Evolutionary conservation across 2,113 vertebrate species (phyloP).

Genomic region (Notothenia rossii): DNA sequence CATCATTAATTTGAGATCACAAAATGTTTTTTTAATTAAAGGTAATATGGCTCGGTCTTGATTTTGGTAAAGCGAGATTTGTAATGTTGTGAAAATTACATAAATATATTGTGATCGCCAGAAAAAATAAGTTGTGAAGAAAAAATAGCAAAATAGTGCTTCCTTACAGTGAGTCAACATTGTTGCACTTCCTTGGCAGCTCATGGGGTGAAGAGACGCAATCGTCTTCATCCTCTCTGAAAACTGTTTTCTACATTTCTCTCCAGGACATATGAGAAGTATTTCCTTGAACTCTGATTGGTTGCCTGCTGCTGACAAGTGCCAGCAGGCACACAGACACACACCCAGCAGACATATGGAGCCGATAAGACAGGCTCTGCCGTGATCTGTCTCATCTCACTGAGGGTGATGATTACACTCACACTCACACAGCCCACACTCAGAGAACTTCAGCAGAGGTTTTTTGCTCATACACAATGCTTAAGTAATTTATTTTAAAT

Average conservation of each 20-base stretch:
- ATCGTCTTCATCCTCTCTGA: not conserved
- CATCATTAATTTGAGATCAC: no score
- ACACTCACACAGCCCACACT: conserved; percentile 3
- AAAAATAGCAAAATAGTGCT: no score
- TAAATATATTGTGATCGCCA: no score
- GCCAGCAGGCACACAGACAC: conserved; percentile 23
- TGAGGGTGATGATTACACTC: conserved; percentile 7
- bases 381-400: conserved; percentile 47
- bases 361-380: conserved; percentile 59
- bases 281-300: conserved; percentile 47
- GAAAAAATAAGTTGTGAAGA: no score
- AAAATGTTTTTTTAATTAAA: no score
- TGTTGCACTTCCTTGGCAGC: not conserved
- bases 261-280: conserved; percentile 7
- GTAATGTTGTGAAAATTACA: no score
- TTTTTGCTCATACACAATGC: not conserved
- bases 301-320: conserved; percentile 55
- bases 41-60: no score
- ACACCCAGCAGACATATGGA: conserved; percentile 66
- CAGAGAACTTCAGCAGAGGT: not conserved
- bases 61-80: no score
- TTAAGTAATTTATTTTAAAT: not conserved
- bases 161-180: no score
- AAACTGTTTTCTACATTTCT: not conserved
- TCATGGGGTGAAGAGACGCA: not conserved